phyloP scores from a whole-genome alignment of 2,888 invertebrate species.

The Reticulitermes lucifugus region DNA sequence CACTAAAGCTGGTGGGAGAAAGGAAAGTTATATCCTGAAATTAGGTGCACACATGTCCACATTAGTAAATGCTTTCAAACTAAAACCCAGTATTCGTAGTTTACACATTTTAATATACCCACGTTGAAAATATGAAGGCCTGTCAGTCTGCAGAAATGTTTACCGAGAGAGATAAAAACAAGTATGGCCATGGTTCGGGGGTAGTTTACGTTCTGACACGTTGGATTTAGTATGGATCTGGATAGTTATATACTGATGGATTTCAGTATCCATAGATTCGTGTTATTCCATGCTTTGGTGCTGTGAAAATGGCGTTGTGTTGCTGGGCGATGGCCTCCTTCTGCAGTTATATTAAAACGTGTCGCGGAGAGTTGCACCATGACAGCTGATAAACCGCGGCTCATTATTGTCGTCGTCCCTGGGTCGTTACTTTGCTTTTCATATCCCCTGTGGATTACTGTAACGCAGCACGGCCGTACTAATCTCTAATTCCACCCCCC shows the following conservation, averaged over 20 bases:
- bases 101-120: too few relatives aligned
- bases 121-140: not conserved
- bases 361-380: not conserved
- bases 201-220: not conserved
- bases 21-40: too few relatives aligned
- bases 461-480: not conserved
- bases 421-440: not conserved
- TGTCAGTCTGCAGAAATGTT: not conserved
- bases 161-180: not conserved
- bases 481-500: not conserved
- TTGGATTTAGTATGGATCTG: not conserved
- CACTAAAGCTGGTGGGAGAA: too few relatives aligned
- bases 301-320: not conserved
- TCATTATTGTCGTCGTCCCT: not conserved
- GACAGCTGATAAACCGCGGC: not conserved
- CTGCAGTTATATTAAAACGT: not conserved
- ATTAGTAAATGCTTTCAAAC: too few relatives aligned
- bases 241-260: not conserved
- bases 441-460: not conserved
- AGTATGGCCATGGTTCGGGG: too few relatives aligned
- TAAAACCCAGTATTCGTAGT: too few relatives aligned
- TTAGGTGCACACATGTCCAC: too few relatives aligned
- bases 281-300: not conserved
- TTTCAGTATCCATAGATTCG: not conserved
- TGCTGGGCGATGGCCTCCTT: not conserved